phyloP scores from a whole-genome alignment of 2,888 invertebrate species.

The Exocentrus adspersus region DNA sequence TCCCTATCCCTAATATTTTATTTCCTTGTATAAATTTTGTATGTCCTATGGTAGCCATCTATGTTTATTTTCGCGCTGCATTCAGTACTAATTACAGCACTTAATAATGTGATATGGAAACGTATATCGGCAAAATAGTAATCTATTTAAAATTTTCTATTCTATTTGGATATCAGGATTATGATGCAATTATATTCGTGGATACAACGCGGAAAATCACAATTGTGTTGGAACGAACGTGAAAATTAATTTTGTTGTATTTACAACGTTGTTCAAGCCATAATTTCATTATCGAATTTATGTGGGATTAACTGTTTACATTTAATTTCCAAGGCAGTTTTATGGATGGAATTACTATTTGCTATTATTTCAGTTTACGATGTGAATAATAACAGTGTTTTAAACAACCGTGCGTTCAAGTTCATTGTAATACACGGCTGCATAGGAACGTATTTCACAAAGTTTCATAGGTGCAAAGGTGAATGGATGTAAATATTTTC shows the following conservation, averaged over 20 bases:
- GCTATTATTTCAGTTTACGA: not conserved
- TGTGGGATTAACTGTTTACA: constrained; percentile 39
- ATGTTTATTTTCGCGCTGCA: too few species aligned
- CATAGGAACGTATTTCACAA: constrained; percentile 1
- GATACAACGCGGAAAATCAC: not conserved
- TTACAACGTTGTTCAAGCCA: constrained; percentile 30
- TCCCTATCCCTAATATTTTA: too few species aligned
- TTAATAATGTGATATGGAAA: not conserved
- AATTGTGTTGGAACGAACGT: not conserved
- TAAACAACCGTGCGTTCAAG: not conserved
- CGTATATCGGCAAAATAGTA: not conserved
- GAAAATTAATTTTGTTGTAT: constrained; percentile 26
- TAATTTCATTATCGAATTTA: constrained; percentile 38
- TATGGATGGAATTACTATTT: constrained; percentile 16
- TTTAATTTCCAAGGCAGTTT: constrained; percentile 36
- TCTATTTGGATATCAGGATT: constrained; percentile 16
- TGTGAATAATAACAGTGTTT: constrained; percentile 18
- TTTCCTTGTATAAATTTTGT: too few species aligned
- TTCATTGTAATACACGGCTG: constrained; percentile 7
- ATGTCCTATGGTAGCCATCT: too few species aligned
- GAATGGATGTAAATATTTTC: constrained; percentile 21
- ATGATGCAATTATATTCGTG: constrained; percentile 6
- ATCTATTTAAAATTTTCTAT: constrained; percentile 2
- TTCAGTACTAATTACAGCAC: not conserved
- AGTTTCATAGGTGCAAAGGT: constrained; percentile 14